These are phyloP conservation scores for Caenorhabditis angaria DNA, from an alignment of 2,888 invertebrate genomes.

Conservation along the genomic window DNA sequence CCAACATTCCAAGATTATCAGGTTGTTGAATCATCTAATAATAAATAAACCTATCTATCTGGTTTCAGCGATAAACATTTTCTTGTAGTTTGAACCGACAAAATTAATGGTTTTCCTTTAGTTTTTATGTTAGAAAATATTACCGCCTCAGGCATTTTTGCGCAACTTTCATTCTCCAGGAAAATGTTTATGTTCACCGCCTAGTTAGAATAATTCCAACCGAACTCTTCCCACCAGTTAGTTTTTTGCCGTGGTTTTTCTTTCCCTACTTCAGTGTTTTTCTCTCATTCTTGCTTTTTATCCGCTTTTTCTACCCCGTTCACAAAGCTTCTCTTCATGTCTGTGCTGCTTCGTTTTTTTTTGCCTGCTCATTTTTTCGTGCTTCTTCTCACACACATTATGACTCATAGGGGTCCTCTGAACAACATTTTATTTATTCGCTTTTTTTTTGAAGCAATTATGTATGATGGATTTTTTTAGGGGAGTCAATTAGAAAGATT, in stretches of 20 bases:
- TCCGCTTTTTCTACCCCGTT: background rate
- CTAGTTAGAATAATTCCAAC: no score
- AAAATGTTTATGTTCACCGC: no score
- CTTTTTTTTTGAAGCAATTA: no score
- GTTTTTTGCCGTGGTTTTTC: background rate
- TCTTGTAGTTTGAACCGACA: background rate
- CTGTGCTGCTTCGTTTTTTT: background rate
- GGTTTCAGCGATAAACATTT: background rate
- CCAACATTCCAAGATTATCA: background rate
- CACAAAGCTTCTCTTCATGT: conserved; percentile 2
- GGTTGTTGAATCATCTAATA: background rate
- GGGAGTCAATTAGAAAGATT: no score
- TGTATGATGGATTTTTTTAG: no score
- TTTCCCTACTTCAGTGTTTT: conserved; percentile 3
- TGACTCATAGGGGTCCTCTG: background rate
- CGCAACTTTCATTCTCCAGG: no score
- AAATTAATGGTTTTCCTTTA: no score
- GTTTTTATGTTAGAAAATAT: no score
- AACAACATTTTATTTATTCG: no score
- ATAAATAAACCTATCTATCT: background rate
- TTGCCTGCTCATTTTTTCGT: background rate
- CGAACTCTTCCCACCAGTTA: background rate
- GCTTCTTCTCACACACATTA: background rate
- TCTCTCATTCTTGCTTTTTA: conserved; percentile 8
- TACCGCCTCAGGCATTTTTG: no score